Base-by-base conservation (phyloP, 1,140 invertebrate genomes). In the Portunus trituberculatus region DNA sequence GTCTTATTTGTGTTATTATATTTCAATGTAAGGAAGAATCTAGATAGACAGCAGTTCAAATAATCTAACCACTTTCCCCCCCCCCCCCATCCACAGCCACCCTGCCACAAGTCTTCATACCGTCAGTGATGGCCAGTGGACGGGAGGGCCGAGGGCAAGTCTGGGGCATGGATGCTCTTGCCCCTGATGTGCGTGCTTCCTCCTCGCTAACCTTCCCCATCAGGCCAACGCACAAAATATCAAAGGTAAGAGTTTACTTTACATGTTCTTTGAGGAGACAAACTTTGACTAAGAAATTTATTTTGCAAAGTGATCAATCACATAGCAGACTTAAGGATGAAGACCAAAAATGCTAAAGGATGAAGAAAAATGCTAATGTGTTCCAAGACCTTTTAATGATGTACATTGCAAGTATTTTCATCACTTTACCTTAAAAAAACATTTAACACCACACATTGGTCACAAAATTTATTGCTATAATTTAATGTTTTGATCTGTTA, bases 71-170 rank as follows among this genome's bases (percentile, higher is more conserved):
- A 45, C 10, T 10, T 25, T 83, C 48, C 82, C 0, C 29, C 20
- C 16, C 10, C 20, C 28, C 46, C 48, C 82, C 0, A 25, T 86
- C 90, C 48, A 12, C 88, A 95, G 95, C 95, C 59, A 95, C 95
- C n/a, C 87, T 95, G 28, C 95, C 98, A 31, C 96, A 97, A 95
- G 32, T 98, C 84, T 98, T 98, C 97, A 97, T 98, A 96, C 98
- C 98, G 25, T 97, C 97, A 94, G 97, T 98, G 48, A 97, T 97
- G 93, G 97, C 97, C 45, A 97, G 97, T n/a, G 96, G 97, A 86
- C 96, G 97, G 82, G 97, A 97, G 8, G 97, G 96, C 83, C 96
- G 97, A 48, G 92, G 95, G 89, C 96, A 97, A 48, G 96, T 97
- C 28, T 97, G 97, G 96, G 98, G 98, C 29, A 96, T 97, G 89